Evolutionary conservation across 2,797 vertebrate genomes (phyloP).

Genomic region (Onychomys leucogaster): DNA sequence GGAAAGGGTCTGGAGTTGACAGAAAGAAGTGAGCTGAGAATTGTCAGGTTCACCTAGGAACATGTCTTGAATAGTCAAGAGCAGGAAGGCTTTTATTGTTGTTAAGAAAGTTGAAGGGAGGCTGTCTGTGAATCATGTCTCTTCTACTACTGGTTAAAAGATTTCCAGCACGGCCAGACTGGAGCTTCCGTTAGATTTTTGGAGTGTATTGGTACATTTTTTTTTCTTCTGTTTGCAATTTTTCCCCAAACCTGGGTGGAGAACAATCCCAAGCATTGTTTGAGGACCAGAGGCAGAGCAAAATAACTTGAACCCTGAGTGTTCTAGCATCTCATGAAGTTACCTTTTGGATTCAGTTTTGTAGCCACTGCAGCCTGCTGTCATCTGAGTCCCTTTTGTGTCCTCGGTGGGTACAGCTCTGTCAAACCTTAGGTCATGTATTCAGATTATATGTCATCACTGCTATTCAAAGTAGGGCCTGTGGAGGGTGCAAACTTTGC

Average conservation of each 20-base stretch:
- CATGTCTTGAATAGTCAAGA: not conserved
- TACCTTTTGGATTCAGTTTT: not conserved
- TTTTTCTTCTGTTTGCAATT: not conserved
- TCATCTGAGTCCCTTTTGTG: not conserved
- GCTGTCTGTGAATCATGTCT: not conserved
- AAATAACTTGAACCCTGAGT: not conserved
- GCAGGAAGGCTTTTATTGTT: not conserved
- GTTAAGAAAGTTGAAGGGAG: not conserved
- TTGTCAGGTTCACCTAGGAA: not conserved
- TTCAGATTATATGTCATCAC: not conserved
- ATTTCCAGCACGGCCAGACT: not conserved
- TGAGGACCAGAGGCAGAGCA: not conserved
- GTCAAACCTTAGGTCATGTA: not conserved
- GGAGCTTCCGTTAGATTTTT: not conserved
- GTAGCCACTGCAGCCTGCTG: not conserved
- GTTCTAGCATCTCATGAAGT: not conserved
- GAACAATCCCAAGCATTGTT: not conserved
- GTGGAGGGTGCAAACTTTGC: not conserved
- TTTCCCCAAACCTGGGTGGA: not conserved
- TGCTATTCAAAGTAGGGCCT: not conserved
- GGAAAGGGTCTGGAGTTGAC: conserved; percentile 18
- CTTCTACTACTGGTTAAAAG: not conserved
- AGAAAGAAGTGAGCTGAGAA: conserved; percentile 22
- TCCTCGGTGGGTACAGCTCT: not conserved
- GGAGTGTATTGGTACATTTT: not conserved